Evolutionary conservation across 2,888 invertebrate genomes (phyloP).

Genomic region (Pseudanteris insignis): DNA sequence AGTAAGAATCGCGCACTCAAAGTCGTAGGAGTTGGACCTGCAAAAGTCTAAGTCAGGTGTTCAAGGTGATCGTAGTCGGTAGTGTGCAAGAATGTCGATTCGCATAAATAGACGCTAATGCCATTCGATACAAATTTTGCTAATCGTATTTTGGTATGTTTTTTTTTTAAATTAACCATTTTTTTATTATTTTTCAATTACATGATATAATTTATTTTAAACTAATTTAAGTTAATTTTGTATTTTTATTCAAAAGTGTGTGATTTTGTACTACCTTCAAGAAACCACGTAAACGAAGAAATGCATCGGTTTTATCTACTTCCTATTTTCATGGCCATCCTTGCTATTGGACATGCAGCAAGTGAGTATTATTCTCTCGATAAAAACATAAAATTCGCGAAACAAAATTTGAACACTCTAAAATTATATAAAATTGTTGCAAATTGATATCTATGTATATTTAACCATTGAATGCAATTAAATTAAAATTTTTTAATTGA

Average conservation of each 20-base stretch:
- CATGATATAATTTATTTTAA: neutral
- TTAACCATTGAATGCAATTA: neutral
- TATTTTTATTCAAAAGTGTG: slow-evolving; percentile 6
- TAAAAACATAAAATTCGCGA: no score
- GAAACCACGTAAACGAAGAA: slow-evolving; percentile 43
- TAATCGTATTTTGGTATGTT: slow-evolving; percentile 12
- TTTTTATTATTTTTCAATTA: neutral
- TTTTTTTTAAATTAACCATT: neutral
- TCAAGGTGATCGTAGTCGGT: slow-evolving; percentile 19
- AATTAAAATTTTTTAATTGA: neutral
- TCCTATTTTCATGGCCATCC: slow-evolving; percentile 51
- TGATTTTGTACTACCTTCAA: no score
- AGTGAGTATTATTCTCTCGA: slow-evolving; percentile 43
- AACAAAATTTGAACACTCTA: no score
- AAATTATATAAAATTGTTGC: no score
- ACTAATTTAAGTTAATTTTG: neutral
- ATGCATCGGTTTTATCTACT: slow-evolving; percentile 48
- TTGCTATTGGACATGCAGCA: slow-evolving; percentile 50
- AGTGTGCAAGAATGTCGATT: slow-evolving; percentile 32
- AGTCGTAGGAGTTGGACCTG: slow-evolving; percentile 56
- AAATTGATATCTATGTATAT: neutral
- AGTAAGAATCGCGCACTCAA: slow-evolving; percentile 62
- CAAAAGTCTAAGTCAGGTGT: slow-evolving; percentile 21
- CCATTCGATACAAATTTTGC: slow-evolving; percentile 6
- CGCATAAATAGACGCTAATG: slow-evolving; percentile 12